A percentile compares a stretch with the other conserved stretches of the same genome.
Evolutionary conservation across 1,140 invertebrate species (phyloP).

Genomic region (Pseudomyrmex cubaensis): DNA sequence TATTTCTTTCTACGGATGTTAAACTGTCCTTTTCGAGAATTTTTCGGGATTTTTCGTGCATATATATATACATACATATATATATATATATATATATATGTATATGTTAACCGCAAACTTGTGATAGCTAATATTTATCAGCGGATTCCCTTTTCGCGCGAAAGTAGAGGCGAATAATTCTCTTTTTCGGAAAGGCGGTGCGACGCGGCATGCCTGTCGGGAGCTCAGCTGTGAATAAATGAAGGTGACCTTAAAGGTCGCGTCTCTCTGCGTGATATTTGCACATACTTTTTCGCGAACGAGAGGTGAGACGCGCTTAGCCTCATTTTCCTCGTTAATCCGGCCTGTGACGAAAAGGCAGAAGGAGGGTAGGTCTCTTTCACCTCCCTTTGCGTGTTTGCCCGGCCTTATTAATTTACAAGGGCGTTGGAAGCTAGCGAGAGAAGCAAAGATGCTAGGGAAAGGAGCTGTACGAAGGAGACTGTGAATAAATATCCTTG

Average conservation of each 20-base stretch:
- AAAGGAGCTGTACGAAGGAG: conserved; percentile 33
- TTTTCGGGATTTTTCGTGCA: background rate
- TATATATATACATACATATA: too few species aligned
- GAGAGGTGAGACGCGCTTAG: conserved; percentile 47
- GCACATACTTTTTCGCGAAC: conserved; percentile 61
- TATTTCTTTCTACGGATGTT: background rate
- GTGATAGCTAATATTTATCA: conserved; percentile 53
- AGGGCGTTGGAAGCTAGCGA: conserved; percentile 38
- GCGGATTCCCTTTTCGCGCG: conserved; percentile 42
- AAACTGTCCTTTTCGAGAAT: background rate
- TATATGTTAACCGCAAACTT: conserved; percentile 28
- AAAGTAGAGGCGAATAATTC: conserved; percentile 16
- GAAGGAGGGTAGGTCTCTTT: conserved; percentile 1
- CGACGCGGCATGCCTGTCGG: background rate
- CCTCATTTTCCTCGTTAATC: conserved; percentile 63
- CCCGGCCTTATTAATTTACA: conserved; percentile 77
- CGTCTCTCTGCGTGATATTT: conserved; percentile 49
- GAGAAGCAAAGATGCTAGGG: conserved; percentile 28
- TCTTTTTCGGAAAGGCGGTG: conserved; percentile 11
- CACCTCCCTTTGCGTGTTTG: conserved; percentile 68
- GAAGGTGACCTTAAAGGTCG: conserved; percentile 66
- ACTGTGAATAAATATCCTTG: conserved; percentile 72
- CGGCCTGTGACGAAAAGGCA: conserved; percentile 41
- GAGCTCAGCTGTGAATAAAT: conserved; percentile 61
- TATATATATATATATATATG: background rate